Conservation (phyloP, 2,113 vertebrate genomes). For the Lophura nycthemera region DNA sequence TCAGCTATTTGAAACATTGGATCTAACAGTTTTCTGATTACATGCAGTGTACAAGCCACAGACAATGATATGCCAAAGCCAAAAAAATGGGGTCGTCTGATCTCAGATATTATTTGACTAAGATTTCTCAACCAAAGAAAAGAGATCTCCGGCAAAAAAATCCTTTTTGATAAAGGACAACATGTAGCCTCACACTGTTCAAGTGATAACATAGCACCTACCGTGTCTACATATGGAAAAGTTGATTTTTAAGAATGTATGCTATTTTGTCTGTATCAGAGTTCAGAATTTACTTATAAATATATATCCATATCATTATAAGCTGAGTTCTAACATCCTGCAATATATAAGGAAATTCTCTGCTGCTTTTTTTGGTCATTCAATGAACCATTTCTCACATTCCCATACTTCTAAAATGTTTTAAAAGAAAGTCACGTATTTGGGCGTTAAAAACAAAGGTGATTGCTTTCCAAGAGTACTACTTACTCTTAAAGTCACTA, state of each 20-base stretch:
- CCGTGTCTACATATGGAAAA: not conserved
- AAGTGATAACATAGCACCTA: not conserved
- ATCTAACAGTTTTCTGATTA: not conserved
- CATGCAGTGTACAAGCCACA: not conserved
- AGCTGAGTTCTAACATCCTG: not conserved
- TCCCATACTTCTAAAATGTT: not conserved
- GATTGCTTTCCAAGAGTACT: not conserved
- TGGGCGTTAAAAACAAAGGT: not conserved
- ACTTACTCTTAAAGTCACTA: conserved; percentile 89
- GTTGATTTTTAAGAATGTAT: not conserved
- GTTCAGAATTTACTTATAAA: not conserved
- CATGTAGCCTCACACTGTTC: not conserved
- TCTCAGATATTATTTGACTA: not conserved
- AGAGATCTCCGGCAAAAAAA: not conserved
- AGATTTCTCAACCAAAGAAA: not conserved
- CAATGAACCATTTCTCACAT: not conserved
- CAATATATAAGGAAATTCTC: not conserved
- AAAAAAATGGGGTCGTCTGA: not conserved
- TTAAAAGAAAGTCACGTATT: not conserved
- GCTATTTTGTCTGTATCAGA: not conserved
- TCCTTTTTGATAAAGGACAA: not conserved
- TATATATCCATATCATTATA: not conserved
- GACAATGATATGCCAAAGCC: not conserved
- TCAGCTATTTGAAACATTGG: not conserved
- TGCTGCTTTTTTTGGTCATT: not conserved